These are phyloP conservation scores for Lineus longissimus DNA, from an alignment of 1,140 invertebrate genomes.

Conservation along the genomic window DNA sequence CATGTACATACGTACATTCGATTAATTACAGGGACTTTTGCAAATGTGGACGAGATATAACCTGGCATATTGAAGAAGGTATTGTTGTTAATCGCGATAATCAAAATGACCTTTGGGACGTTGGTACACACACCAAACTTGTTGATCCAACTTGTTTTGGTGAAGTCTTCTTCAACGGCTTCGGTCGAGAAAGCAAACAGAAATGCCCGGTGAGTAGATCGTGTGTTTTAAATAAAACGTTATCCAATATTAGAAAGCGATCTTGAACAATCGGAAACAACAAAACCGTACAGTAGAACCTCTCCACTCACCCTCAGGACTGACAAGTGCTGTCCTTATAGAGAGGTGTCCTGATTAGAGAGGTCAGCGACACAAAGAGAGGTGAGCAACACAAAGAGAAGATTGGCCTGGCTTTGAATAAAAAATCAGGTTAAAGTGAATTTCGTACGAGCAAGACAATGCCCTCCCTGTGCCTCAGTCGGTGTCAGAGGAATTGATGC, in stretches of 20 bases:
- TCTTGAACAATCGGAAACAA: not conserved
- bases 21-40: slow-evolving; percentile 4
- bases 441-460: too few relatives aligned
- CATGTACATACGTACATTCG: too few relatives aligned
- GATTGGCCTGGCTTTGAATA: too few relatives aligned
- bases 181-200: slow-evolving; percentile 32
- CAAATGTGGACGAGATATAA: slow-evolving; percentile 16
- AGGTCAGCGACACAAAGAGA: too few relatives aligned
- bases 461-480: too few relatives aligned
- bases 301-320: too few relatives aligned
- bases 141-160: slow-evolving; percentile 35
- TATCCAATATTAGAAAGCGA: not conserved
- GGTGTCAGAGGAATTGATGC: too few relatives aligned
- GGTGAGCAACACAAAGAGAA: too few relatives aligned
- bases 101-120: slow-evolving; percentile 22
- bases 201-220: slow-evolving; percentile 29
- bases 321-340: too few relatives aligned
- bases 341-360: too few relatives aligned
- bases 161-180: slow-evolving; percentile 41
- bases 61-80: slow-evolving; percentile 20
- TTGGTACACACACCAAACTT: slow-evolving; percentile 25
- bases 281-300: too few relatives aligned
- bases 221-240: not conserved
- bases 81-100: slow-evolving; percentile 6
- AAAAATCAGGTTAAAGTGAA: too few relatives aligned